These are phyloP conservation scores for Beroe ovata DNA, from an alignment of 37 sponge, comb jelly and placozoan genomes.

Conservation along the genomic window DNA sequence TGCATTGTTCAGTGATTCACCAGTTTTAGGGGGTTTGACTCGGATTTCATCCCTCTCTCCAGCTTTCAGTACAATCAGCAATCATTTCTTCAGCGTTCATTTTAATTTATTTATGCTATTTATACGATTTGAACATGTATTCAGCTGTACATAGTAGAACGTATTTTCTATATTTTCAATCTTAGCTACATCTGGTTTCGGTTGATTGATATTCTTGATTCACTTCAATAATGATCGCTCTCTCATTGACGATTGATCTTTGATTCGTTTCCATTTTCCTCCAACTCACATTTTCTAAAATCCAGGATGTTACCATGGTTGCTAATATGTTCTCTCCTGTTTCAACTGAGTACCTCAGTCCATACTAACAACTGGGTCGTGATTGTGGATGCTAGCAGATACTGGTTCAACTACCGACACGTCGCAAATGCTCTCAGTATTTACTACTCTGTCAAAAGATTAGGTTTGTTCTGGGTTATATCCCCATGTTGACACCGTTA, in stretches of 20 bases:
- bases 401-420: conserved; percentile 99
- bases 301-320: not conserved
- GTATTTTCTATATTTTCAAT: not conserved
- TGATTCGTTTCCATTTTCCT: too few species aligned
- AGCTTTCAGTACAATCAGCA: too few species aligned
- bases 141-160: not conserved
- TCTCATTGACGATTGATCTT: too few species aligned
- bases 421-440: conserved; percentile 93
- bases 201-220: too few species aligned
- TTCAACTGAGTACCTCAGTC: conserved; percentile 1
- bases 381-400: conserved; percentile 80
- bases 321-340: not conserved
- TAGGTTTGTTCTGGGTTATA: conserved; percentile 94
- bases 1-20: not conserved
- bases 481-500: too few species aligned
- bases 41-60: too few species aligned
- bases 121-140: conserved; percentile 27
- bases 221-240: too few species aligned
- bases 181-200: too few species aligned
- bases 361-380: conserved; percentile 99
- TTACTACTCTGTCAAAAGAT: conserved; percentile 93
- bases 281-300: too few species aligned
- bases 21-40: too few species aligned
- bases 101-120: conserved; percentile 35
- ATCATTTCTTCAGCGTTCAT: not conserved